A percentile compares a stretch with the other conserved stretches of the same genome.
Conservation (phyloP, 2,113 vertebrate species). For the Oncorhynchus masou region DNA sequence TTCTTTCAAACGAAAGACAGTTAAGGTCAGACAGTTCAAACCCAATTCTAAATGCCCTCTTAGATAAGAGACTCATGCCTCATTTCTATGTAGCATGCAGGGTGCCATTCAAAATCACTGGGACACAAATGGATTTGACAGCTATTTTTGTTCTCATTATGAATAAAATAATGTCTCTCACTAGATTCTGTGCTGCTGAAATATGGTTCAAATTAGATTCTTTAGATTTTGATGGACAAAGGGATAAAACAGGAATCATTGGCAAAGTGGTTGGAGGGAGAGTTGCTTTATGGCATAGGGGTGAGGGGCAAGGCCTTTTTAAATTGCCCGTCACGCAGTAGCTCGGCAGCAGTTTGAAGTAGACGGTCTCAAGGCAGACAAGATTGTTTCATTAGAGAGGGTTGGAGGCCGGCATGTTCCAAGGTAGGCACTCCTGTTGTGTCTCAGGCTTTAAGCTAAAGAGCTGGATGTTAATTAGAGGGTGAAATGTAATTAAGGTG, state of each 20-base stretch:
- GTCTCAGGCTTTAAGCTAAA: constrained; percentile 42
- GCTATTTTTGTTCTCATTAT: not conserved
- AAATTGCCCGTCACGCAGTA: constrained; percentile 18
- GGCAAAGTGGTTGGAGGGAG: not conserved
- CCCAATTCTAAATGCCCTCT: not conserved
- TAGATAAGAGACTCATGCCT: not conserved
- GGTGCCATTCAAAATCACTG: constrained; percentile 8
- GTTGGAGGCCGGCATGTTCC: constrained; percentile 37
- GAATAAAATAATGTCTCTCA: constrained; percentile 10
- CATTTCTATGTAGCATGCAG: constrained; percentile 11
- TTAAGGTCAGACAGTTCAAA: not conserved
- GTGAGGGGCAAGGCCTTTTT: constrained; percentile 15
- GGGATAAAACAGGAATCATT: constrained; percentile 1
- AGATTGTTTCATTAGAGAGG: constrained; percentile 28
- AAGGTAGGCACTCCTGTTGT: constrained; percentile 30
- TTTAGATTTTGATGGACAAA: constrained; percentile 7
- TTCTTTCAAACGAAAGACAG: not conserved
- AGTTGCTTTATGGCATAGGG: not conserved
- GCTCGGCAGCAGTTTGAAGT: constrained; percentile 41
- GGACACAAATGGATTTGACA: constrained; percentile 9
- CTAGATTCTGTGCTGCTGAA: not conserved
- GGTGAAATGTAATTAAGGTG: constrained; percentile 43
- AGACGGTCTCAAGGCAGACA: constrained; percentile 37
- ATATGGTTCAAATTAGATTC: constrained; percentile 20
- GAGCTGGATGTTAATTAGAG: constrained; percentile 47